Percentiles rank a stretch among this genome's conserved stretches.
Conservation (phyloP, 2,113 vertebrate species). For the Pelodiscus sinensis region DNA sequence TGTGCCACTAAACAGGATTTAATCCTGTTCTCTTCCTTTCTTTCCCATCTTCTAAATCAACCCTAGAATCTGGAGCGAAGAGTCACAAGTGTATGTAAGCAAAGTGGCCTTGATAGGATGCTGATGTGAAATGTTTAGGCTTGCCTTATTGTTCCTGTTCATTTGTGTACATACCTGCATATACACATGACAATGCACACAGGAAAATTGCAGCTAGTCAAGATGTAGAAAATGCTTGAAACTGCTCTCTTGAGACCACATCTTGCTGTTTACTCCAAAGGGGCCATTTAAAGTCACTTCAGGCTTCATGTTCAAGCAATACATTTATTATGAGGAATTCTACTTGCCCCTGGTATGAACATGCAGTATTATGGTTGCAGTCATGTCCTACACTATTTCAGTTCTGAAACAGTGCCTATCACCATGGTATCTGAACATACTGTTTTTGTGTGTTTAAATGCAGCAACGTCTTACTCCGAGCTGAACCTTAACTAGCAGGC, state of each 20-base stretch:
- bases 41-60: not conserved
- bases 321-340: not conserved
- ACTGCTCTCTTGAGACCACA: not conserved
- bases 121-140: not conserved
- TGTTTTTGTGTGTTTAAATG: not conserved
- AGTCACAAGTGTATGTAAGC: not conserved
- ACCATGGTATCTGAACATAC: accelerated
- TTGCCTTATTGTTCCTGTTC: not conserved
- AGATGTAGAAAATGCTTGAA: accelerated
- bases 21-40: not conserved
- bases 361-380: not conserved
- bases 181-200: too few relatives aligned
- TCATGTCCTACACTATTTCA: not conserved
- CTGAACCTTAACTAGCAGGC: not conserved
- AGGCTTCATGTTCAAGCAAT: not conserved
- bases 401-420: accelerated
- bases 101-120: not conserved
- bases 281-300: accelerated
- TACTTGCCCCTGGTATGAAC: accelerated
- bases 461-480: not conserved
- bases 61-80: not conserved
- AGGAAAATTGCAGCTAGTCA: accelerated
- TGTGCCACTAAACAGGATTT: not conserved
- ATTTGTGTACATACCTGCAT: accelerated
- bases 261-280: not conserved